Percentiles rank a stretch among this genome's conserved stretches.
These are phyloP conservation scores for Gorsachius goisagi DNA, from an alignment of 2,113 vertebrate species.

Conservation along the genomic window DNA sequence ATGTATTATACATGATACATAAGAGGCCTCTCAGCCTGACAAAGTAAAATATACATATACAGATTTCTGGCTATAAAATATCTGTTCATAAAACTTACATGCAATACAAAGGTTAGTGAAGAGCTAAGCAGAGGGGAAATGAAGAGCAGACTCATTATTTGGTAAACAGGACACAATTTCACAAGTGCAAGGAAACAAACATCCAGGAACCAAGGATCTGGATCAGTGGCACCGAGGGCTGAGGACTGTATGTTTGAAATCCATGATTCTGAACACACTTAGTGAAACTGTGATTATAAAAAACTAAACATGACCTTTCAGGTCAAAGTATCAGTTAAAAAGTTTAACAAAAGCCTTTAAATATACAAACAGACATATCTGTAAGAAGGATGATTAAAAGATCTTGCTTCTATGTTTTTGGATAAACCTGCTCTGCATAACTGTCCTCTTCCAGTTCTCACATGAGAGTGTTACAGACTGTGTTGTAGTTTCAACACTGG, in stretches of 20 bases:
- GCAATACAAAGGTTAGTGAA: neutral
- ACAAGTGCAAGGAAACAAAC: neutral
- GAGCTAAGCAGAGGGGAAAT: neutral
- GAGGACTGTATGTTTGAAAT: neutral
- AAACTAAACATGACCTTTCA: neutral
- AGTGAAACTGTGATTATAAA: neutral
- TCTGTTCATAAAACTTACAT: neutral
- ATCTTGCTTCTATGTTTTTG: neutral
- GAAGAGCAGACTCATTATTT: neutral
- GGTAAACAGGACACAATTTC: neutral
- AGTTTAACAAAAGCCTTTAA: neutral
- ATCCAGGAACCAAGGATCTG: neutral
- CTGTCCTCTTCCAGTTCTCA: neutral
- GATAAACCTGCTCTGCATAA: neutral
- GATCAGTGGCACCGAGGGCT: accelerated
- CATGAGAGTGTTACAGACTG: neutral
- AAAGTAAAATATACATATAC: neutral
- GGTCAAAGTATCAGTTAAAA: neutral
- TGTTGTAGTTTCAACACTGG: neutral
- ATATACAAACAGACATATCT: neutral
- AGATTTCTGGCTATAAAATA: neutral
- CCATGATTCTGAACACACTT: neutral
- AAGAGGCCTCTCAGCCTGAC: neutral
- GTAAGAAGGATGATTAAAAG: neutral
- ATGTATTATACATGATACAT: neutral